Conservation (phyloP, 2,888 invertebrate genomes). For the Chymomyza fuscimana region DNA sequence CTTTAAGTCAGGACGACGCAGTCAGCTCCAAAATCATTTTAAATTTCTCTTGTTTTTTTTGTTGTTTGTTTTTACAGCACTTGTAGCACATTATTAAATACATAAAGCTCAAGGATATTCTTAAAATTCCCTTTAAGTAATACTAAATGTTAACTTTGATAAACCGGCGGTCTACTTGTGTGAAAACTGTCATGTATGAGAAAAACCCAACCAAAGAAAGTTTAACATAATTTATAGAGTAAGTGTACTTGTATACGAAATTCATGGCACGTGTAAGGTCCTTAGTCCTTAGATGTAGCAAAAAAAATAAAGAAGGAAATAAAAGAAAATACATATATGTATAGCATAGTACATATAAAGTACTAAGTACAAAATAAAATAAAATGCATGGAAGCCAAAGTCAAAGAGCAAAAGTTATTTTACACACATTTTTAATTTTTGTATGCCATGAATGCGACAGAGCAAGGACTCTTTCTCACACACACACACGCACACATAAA, state of each 20-base stretch:
- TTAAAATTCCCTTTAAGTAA: too few species aligned
- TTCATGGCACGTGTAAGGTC: constrained; percentile 37
- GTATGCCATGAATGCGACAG: constrained; percentile 17
- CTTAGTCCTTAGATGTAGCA: background rate
- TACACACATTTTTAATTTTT: constrained; percentile 55
- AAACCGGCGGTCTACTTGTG: background rate
- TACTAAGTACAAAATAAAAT: background rate
- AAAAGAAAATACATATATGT: background rate
- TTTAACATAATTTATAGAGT: constrained; percentile 1
- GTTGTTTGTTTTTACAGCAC: too few species aligned
- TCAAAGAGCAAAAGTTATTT: constrained; percentile 68
- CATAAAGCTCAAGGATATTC: too few species aligned
- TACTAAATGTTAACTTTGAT: background rate
- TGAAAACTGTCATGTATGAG: too few species aligned
- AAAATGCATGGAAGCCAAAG: constrained; percentile 47
- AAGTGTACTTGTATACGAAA: constrained; percentile 27
- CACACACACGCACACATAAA: constrained; percentile 1
- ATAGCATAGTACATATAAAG: background rate
- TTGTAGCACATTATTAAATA: too few species aligned
- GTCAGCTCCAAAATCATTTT: too few species aligned
- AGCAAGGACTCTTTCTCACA: constrained; percentile 6
- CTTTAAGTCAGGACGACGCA: too few species aligned
- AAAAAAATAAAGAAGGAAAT: background rate
- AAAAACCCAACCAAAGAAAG: background rate
- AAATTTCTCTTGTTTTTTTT: too few species aligned